Evolutionary conservation across 2,113 vertebrate genomes (phyloP), one percentile per base, ranked within the genome.

Genomic region (Lycaon pictus): DNA sequence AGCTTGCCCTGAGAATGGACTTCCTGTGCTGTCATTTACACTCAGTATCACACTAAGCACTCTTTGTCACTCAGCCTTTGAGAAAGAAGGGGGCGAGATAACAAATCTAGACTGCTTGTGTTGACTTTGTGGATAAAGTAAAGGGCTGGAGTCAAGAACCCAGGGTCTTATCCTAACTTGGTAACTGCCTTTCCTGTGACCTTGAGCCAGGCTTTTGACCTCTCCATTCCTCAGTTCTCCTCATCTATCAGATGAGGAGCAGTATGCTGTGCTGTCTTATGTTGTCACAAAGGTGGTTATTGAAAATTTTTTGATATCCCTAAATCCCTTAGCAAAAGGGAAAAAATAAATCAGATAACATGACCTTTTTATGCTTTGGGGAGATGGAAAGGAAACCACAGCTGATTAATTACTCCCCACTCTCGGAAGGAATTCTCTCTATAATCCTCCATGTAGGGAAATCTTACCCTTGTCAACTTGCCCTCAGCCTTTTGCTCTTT

Each of bases 91-190:
- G 90, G 95, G 94, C 12, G 29, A 98, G 97, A 98, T 97, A 97
- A 96, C 97, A 88, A 95, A 98, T 97, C 97, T 97, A 97, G 96
- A 98, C 96, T 80, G 85, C 93, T 91, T 55, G 88, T 97, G 97
- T 98, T 98, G 97, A 97, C 96, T 98, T 98, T 97, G 98, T 56
- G 97, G 98, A 98, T 97, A 95, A 97, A 91, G 71, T 80, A 94
- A 97, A 98, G 87, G 96, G 92, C 95, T 81, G 83, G 94, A 98
- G 97, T 97, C 93, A 95, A 94, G 97, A 98, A 97, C 94, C 82
- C 82, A 20, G 82, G 48, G 72, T 95, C 96, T 97, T 97, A 97
- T 93, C 96, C 97, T 63, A 67, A 92, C 82, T 82, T 87, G 82
- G 83, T 53, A 76, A 82, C 87, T 94, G 81, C 85, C 90, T 98